Percentiles rank a stretch among this genome's conserved stretches.
These are phyloP conservation scores for Neotoma lepida DNA, from an alignment of 2,113 vertebrate species.

Conservation along the genomic window DNA sequence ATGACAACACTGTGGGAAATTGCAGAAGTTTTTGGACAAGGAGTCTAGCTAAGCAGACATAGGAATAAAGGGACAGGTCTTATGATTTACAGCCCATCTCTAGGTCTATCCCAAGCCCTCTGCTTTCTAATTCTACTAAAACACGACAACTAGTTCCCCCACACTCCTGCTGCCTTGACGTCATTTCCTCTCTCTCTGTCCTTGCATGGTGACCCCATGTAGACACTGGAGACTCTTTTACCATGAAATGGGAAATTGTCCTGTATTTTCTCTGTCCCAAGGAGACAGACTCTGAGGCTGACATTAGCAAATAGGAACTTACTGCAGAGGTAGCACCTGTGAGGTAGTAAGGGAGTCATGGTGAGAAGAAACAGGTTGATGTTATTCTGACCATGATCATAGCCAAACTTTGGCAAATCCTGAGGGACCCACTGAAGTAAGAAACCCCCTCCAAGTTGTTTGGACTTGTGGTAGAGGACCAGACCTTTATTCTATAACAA, in stretches of 20 bases:
- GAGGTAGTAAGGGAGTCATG: background rate
- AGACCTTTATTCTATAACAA: background rate
- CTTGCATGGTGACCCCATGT: background rate
- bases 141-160: background rate
- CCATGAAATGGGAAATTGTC: background rate
- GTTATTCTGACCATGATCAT: background rate
- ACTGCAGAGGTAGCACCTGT: background rate
- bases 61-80: background rate
- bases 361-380: background rate
- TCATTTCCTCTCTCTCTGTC: background rate
- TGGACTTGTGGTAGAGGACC: background rate
- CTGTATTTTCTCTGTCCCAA: background rate
- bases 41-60: background rate
- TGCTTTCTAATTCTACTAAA: background rate
- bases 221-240: background rate
- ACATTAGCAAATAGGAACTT: background rate
- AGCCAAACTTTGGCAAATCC: background rate
- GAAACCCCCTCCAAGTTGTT: background rate
- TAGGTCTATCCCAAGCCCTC: background rate
- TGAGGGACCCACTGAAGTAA: fast-evolving
- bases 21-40: background rate
- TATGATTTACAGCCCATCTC: background rate
- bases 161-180: background rate
- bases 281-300: background rate
- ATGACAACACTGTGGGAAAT: background rate